Base-by-base conservation (phyloP, 2,113 vertebrate genomes). In the Oceanites oceanicus region DNA sequence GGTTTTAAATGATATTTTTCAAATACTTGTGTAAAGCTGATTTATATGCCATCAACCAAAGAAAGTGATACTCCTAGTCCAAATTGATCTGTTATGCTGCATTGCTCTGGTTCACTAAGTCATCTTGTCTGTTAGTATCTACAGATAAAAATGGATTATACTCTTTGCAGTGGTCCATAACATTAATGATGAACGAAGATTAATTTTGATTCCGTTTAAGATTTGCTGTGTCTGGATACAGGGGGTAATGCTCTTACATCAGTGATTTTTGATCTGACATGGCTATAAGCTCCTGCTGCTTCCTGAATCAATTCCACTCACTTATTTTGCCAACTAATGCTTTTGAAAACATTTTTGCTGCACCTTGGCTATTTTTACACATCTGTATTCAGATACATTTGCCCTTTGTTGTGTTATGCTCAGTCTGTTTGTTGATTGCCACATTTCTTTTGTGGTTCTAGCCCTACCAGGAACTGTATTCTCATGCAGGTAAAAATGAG, bases 191-290 rank as follows among this genome's bases (percentile, higher is more conserved):
- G 42, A 85, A 49, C 1, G 0, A 63, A 94, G 91, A 88, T 96
- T 94, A 93, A 72, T 96, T 96, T 75, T 78, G 32, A 45, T 91
- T 67, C 62, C 32, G 58, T 91, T 52, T 87, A 85, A 90, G 93
- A 68, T 71, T 50, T 79, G 15, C 76, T 88, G 21, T 47, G 52
- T 89, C 80, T 91, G 77, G 52, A 58, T 72, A 58, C 74, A 81
- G 66, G 13, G 52, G 19, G 2, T 93, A 93, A 82, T 85, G 92
- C 90, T 95, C 81, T 94, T 95, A 85, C 3, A 26, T 75, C 56
- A 18, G 22, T 86, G 34, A 36, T 76, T 95, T 92, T 92, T 87
- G 70, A 84, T 89, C 40, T 58, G 61, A 29, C 1, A 0, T 50
- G 55, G 26, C 73, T 70, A 1, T 86, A 77, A 92, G 52, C 61